Percentiles rank a stretch among this genome's conserved stretches.
Conservation (phyloP, 2,888 invertebrate species). For the Drosophila maculinotata region DNA sequence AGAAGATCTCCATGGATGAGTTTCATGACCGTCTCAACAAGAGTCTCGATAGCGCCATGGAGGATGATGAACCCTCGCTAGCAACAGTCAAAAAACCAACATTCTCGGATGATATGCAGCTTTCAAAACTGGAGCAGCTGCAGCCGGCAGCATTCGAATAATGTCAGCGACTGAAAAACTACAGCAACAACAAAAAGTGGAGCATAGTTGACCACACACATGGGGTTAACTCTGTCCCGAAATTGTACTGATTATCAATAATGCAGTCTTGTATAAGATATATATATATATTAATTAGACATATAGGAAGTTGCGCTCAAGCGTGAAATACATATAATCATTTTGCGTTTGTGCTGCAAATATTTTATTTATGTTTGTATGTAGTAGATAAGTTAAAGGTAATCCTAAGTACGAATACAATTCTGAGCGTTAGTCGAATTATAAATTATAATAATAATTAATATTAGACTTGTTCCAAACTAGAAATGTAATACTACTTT, state of each 20-base stretch:
- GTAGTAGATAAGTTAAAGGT: slow-evolving; percentile 13
- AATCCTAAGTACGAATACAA: slow-evolving; percentile 34
- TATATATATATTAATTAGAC: slow-evolving; percentile 28
- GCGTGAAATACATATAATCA: slow-evolving; percentile 38
- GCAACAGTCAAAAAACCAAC: slow-evolving; percentile 9
- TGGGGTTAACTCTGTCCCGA: neutral
- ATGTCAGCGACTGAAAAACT: slow-evolving; percentile 10
- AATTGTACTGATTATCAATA: slow-evolving; percentile 51
- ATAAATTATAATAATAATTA: too few species aligned
- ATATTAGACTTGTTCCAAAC: slow-evolving; percentile 20
- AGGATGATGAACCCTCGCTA: slow-evolving; percentile 29
- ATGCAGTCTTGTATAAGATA: slow-evolving; percentile 35
- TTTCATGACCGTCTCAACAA: slow-evolving; percentile 81
- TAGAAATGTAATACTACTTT: slow-evolving; percentile 21
- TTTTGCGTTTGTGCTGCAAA: slow-evolving; percentile 14
- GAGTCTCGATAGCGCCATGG: slow-evolving; percentile 78
- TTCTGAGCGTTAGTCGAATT: slow-evolving; percentile 27
- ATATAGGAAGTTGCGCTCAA: slow-evolving; percentile 32
- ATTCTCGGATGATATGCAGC: slow-evolving; percentile 52
- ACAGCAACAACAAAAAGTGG: slow-evolving; percentile 7
- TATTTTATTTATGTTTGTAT: slow-evolving; percentile 9
- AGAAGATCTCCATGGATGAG: slow-evolving; percentile 81
- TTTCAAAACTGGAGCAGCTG: slow-evolving; percentile 17
- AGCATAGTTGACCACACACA: slow-evolving; percentile 9
- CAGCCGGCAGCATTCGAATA: slow-evolving; percentile 41